A percentile compares a stretch with the other conserved stretches of the same genome.
These are phyloP conservation scores for Sanderia malayensis DNA, from an alignment of 30 jellyfish, hydroid and myxozoan species.

Conservation along the genomic window DNA sequence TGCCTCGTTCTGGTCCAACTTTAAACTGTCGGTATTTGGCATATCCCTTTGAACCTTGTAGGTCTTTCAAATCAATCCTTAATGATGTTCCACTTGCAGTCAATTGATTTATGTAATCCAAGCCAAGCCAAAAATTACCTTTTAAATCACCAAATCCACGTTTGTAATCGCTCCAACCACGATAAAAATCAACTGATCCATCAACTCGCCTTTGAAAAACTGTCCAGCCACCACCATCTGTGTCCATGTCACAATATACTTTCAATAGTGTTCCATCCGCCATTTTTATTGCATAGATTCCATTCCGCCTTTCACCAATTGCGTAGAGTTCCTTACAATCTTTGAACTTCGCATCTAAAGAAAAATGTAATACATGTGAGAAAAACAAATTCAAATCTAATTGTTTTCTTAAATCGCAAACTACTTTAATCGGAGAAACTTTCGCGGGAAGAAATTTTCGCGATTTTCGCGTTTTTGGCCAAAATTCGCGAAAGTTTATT, in stretches of 20 bases:
- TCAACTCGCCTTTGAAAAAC: slow-evolving; percentile 43
- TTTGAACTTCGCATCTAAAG: background rate
- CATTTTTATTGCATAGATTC: no score
- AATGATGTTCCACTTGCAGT: slow-evolving; percentile 23
- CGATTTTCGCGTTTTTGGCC: no score
- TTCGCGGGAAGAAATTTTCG: no score
- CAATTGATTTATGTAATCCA: slow-evolving; percentile 19
- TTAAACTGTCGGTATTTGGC: slow-evolving; percentile 32
- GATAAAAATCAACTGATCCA: slow-evolving; percentile 14
- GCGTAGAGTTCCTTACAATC: slow-evolving; percentile 29
- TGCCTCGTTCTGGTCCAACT: no score
- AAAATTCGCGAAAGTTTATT: no score
- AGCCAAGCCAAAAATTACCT: no score
- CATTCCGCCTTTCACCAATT: slow-evolving; percentile 13
- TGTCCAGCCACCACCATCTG: slow-evolving; percentile 64
- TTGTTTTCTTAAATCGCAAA: background rate
- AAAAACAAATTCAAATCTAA: background rate
- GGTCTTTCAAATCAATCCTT: slow-evolving; percentile 20
- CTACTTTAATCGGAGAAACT: no score
- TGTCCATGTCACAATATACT: slow-evolving; percentile 37
- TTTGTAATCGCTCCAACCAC: slow-evolving; percentile 43
- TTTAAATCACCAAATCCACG: no score
- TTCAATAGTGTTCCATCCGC: slow-evolving; percentile 9
- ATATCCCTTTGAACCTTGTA: slow-evolving; percentile 5
- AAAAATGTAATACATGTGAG: background rate